A percentile compares a stretch with the other conserved stretches of the same genome.
These are phyloP conservation scores for Formica selysi DNA, from an alignment of 1,140 invertebrate species.

Conservation along the genomic window DNA sequence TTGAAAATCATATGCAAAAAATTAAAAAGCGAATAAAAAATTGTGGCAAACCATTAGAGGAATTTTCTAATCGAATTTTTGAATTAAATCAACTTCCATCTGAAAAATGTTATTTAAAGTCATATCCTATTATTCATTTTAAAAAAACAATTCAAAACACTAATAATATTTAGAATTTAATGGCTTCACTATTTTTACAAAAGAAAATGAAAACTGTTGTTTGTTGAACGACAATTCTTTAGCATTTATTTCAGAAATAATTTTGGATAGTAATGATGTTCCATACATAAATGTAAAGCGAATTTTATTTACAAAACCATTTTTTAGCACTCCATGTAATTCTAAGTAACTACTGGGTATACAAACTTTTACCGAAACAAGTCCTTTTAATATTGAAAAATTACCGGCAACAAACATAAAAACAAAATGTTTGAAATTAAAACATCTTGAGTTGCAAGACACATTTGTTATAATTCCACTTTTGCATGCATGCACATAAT, in stretches of 20 bases:
- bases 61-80: constrained; percentile 1
- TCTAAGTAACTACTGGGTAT: too few species aligned
- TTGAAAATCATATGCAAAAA: too few species aligned
- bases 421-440: too few species aligned
- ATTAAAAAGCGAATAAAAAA: not conserved
- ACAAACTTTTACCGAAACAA: too few species aligned
- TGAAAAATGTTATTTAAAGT: not conserved
- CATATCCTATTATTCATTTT: not conserved
- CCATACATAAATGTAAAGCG: too few species aligned
- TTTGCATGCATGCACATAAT: too few species aligned
- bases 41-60: constrained; percentile 13
- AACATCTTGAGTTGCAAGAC: too few species aligned
- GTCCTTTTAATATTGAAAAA: too few species aligned
- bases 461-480: too few species aligned
- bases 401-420: too few species aligned
- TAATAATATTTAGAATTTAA: not conserved
- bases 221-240: not conserved
- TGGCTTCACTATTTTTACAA: not conserved
- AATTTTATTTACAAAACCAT: too few species aligned
- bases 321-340: too few species aligned
- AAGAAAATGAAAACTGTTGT: not conserved
- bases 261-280: not conserved
- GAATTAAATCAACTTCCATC: not conserved
- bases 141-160: not conserved
- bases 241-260: not conserved